Evolutionary conservation across 2,888 invertebrate genomes (phyloP), one percentile per base, ranked within the genome.

Genomic region (Lomographa bimaculata): DNA sequence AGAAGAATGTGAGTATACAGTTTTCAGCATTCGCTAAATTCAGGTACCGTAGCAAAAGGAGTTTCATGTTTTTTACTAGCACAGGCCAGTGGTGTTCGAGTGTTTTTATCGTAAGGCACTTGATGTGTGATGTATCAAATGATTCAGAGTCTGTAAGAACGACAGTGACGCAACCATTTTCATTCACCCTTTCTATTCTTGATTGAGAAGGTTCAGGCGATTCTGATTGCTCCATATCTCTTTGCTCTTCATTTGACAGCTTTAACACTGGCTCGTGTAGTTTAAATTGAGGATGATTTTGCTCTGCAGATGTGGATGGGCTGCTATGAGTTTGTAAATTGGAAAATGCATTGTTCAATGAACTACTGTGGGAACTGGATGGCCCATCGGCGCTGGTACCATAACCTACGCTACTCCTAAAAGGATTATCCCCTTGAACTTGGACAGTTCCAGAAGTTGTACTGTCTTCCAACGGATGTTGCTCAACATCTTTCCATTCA

Each of bases 31-130:
- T 90, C 28, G 80, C 72, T 65, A 91, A 79, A 70, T 90, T 89
- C 70, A 90, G 87, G 81, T 91, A 91, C 72, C 90, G 82, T 45
- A 89, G 75, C 49, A 92, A 81, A 46, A 92, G 77, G 45, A 86
- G 79, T 64, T 91, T 91, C 85, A 94, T 93, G 59, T 93, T 93
- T 60, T 92, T 91, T 1, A 96, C 95, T 57, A 97, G 79, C 45
- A 93, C 91, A 0, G 94, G 94, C 97, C 97, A 97, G 75, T 95
- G 95, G 37, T 93, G 92, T 79, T 96, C 96, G 42, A 97, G 81
- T 19, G 94, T 94, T 86, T 95, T 95, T 21, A 96, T 96, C 16
- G 96, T 96, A 57, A 95, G 89, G 57, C 95, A 96, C 81, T 97
- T 97, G 24, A 97, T 93, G 41, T 94, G 93, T 7, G 95, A 94